Conservation (phyloP, 2,888 invertebrate genomes). For the Alcis repandata region DNA sequence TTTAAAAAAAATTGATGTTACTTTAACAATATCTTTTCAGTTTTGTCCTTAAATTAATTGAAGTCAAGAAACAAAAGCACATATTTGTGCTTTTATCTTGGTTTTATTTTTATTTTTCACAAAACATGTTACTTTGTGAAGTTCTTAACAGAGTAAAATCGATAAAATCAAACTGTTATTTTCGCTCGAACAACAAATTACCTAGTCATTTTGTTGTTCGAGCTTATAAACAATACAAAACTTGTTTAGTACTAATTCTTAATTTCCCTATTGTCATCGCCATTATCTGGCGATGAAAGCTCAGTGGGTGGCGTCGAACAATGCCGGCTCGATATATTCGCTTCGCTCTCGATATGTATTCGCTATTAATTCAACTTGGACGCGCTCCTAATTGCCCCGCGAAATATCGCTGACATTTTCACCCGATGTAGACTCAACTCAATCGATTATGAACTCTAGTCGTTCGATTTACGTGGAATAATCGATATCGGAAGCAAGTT, state of each 20-base stretch:
- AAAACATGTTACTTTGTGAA: no score
- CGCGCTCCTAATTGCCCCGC: slow-evolving; percentile 67
- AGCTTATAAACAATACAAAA: slow-evolving; percentile 27
- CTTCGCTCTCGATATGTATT: slow-evolving; percentile 60
- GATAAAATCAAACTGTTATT: no score
- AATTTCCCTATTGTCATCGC: slow-evolving; percentile 43
- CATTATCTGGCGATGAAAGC: slow-evolving; percentile 41
- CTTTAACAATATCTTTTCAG: no score
- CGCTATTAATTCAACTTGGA: slow-evolving; percentile 67
- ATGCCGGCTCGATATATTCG: slow-evolving; percentile 47
- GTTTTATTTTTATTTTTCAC: no score
- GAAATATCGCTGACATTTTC: slow-evolving; percentile 65
- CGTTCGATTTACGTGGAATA: slow-evolving; percentile 37
- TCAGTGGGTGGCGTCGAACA: slow-evolving; percentile 47
- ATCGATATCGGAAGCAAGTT: slow-evolving; percentile 35
- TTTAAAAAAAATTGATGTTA: no score
- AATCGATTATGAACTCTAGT: slow-evolving; percentile 30
- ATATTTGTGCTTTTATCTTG: no score
- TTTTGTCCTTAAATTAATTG: neutral
- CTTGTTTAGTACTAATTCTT: slow-evolving; percentile 37
- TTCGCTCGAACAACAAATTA: neutral
- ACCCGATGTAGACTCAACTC: slow-evolving; percentile 28
- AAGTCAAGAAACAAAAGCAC: neutral
- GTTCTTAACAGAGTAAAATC: no score
- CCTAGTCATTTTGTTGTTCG: slow-evolving; percentile 11